Conservation (phyloP, 1,140 invertebrate species). For the Drosophila rhopaloa region DNA sequence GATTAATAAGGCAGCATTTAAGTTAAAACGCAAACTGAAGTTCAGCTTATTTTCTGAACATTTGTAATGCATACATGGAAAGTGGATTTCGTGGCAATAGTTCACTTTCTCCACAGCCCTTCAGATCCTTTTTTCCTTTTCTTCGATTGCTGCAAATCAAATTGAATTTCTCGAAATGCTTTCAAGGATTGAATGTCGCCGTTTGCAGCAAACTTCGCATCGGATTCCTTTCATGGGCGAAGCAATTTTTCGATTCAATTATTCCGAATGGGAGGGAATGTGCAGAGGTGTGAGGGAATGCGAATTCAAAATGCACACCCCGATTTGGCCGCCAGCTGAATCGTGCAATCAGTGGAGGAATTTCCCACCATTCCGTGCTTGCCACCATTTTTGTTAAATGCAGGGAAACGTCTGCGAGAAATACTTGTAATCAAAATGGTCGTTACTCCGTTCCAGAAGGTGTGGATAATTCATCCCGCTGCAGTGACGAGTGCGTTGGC, state of each 20-base stretch:
- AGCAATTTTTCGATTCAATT: conserved; percentile 76
- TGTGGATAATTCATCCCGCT: conserved; percentile 66
- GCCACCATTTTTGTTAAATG: conserved; percentile 46
- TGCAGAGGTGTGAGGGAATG: conserved; percentile 31
- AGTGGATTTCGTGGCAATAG: background rate
- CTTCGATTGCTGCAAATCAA: conserved; percentile 20
- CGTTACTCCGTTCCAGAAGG: conserved; percentile 55
- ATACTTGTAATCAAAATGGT: conserved; percentile 74
- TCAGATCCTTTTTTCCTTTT: background rate
- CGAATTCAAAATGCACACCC: conserved; percentile 59
- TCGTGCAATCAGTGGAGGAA: conserved; percentile 70
- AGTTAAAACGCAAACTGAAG: too few species aligned
- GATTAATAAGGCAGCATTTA: too few species aligned
- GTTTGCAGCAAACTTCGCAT: conserved; percentile 7
- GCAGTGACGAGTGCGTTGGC: conserved; percentile 71
- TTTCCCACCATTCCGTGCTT: conserved; percentile 34
- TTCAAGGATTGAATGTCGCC: conserved; percentile 21
- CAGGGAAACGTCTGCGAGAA: conserved; percentile 65
- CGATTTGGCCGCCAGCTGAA: conserved; percentile 21
- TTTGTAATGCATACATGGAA: background rate
- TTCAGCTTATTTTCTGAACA: too few species aligned
- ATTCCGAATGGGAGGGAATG: conserved; percentile 40
- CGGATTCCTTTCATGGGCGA: conserved; percentile 44
- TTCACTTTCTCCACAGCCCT: background rate
- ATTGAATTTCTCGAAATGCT: conserved; percentile 32